Evolutionary conservation across 2,888 invertebrate species (phyloP), one percentile per base, ranked within the genome.

Genomic region (Lithophane socia): DNA sequence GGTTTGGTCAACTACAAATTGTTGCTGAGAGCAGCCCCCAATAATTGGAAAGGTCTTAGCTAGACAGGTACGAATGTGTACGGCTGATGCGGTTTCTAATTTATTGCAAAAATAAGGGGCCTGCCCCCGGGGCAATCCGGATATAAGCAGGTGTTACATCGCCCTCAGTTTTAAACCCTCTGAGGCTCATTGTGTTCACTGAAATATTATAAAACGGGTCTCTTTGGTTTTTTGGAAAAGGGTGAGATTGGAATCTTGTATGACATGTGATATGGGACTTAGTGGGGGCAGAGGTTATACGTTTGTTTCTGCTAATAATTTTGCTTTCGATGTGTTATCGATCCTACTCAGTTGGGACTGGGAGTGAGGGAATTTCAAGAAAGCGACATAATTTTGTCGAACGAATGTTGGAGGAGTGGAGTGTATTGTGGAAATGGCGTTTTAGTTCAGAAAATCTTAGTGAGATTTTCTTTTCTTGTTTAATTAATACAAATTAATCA

Each of bases 61-160:
- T 21, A 67, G 89, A 87, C 87, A 89, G 87, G 87, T 90, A 88
- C 84, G 86, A 88, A 88, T 91, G 89, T 85, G 88, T 88, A 87
- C 81, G 85, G 80, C 87, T 89, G 87, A 90, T 89, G 90, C 83
- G 90, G 89, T 88, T 89, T 85, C 89, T 92, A 91, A 93, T 93
- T 92, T 93, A 93, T 93, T 91, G 90, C 91, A 89, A 92, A 91
- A 91, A 92, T 91, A 90, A 91, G 88, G 87, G 88, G 84, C 77
- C 74, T 76, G 83, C 85, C 82, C 73, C 47, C 24, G 79, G 80
- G 87, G 79, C 81, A 82, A 85, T 65, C 71, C 89, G 81, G 86
- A 82, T 85, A 85, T 82, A 89, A 87, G 89, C 92, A 92, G 92
- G 91, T 92, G 91, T 89, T 89, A 85, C 86, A 82, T 77, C 82